Evolutionary conservation across 2,888 invertebrate species (phyloP).

Genomic region (Chymomyza procnemis): DNA sequence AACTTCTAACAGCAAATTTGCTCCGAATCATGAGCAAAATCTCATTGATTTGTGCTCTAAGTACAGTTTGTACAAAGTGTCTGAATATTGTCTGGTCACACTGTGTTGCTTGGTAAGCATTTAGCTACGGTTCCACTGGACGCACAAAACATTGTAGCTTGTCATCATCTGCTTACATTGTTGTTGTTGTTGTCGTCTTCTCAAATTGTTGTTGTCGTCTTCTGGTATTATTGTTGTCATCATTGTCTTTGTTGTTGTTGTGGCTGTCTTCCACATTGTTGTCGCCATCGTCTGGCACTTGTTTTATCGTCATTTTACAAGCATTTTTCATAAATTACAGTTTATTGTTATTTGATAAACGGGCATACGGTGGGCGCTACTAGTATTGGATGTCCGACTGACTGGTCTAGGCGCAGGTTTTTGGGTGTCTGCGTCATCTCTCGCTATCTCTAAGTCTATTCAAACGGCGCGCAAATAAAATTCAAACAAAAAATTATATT

Average conservation of each 20-base stretch:
- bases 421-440: constrained; percentile 28
- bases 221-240: neutral
- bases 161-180: constrained; percentile 51
- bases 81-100: too few relatives aligned
- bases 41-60: too few relatives aligned
- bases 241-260: neutral
- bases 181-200: constrained; percentile 27
- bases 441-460: neutral
- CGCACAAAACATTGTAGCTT: constrained; percentile 19
- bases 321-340: constrained; percentile 75
- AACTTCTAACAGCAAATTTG: too few relatives aligned
- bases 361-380: constrained; percentile 72
- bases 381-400: constrained; percentile 33
- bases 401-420: neutral
- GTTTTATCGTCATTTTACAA: constrained; percentile 72
- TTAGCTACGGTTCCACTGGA: constrained; percentile 22
- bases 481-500: constrained; percentile 63
- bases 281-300: constrained; percentile 48
- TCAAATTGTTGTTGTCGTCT: constrained; percentile 28
- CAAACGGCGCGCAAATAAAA: constrained; percentile 66
- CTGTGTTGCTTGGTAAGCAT: constrained; percentile 29
- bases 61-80: too few relatives aligned
- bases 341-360: constrained; percentile 75
- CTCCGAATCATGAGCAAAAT: too few relatives aligned
- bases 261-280: neutral